Base-by-base conservation (phyloP, 2,113 vertebrate species). In the Pedionomus torquatus region DNA sequence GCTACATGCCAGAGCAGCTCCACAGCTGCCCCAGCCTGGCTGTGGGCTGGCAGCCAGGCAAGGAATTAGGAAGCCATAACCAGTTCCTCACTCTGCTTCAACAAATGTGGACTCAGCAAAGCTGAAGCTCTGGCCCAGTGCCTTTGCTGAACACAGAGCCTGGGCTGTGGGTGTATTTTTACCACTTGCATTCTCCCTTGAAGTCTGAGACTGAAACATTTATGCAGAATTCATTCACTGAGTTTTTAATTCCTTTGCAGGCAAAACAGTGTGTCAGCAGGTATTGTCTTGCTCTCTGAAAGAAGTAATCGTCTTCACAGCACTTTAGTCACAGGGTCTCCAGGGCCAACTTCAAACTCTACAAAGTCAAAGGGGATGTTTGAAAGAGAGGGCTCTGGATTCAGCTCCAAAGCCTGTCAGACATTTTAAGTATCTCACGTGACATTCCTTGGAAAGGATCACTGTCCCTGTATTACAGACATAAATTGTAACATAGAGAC, bases 41-140 rank as follows among this genome's bases (percentile, higher is more conserved):
- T 43, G 31, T 69, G 72, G 80, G 83, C 61, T 65, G 61, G 65
- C 44, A 84, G 83, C 90, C 94, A 93, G 76, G 23, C 61, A 69
- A 57, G 54, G 54, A 82, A 41, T 65, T 57, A 49, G 51, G 55
- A 86, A 95, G n/a, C 69, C 63, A 57, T n/a, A 68, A 61, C 51
- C 39, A 49, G 74, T 44, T 90, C 60, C 77, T 89, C 60, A 49
- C 46, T 70, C 69, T 69, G 77, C 77, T 69, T 92, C 74, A 65
- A 65, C 63, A 91, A 96, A 89, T 0, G 4, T 52, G 55, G 74
- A 91, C 81, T 97, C 94, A 96, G 94, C 90, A 96, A 82, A 92
- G 74, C 35, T 2, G 3, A 61, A 74, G 49, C 57, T 82, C 69
- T 85, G 78, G 89, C 74, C 83, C 81, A 39, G 83, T 0, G 3